Conservation (phyloP, 1,140 invertebrate genomes). For the Platyura marginata region DNA sequence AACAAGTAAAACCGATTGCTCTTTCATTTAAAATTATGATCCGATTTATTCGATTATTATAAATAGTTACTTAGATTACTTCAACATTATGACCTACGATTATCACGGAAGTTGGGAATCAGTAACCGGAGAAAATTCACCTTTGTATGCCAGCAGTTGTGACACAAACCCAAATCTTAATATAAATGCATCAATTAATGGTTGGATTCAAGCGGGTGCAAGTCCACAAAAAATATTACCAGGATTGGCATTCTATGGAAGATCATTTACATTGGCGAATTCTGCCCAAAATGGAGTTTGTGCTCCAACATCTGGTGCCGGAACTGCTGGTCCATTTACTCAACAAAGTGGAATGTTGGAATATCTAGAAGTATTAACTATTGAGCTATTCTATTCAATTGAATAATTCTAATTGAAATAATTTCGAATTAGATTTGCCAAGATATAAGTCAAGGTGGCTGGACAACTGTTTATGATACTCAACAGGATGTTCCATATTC, state of each 20-base stretch:
- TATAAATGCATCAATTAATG: constrained; percentile 57
- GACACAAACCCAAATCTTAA: neutral
- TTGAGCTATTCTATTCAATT: neutral
- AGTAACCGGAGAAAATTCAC: constrained; percentile 32
- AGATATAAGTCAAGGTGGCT: constrained; percentile 14
- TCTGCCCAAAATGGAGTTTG: constrained; percentile 29
- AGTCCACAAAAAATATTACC: constrained; percentile 41
- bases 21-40: neutral
- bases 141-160: constrained; percentile 19
- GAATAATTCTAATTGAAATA: neutral
- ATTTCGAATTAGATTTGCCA: constrained; percentile 20
- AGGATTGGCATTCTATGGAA: constrained; percentile 45
- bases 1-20: neutral
- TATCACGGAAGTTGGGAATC: constrained; percentile 36
- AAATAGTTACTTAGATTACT: constrained; percentile 32
- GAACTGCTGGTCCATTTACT: constrained; percentile 41
- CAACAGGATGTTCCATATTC: constrained; percentile 42
- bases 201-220: constrained; percentile 63
- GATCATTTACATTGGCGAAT: constrained; percentile 35
- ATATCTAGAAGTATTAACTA: constrained; percentile 34
- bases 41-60: constrained; percentile 5
- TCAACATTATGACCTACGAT: constrained; percentile 47
- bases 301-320: constrained; percentile 29
- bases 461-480: constrained; percentile 30
- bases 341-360: constrained; percentile 40